Conservation (phyloP, 37 sponge, comb jelly and placozoan species). For the Agelas oroides region DNA sequence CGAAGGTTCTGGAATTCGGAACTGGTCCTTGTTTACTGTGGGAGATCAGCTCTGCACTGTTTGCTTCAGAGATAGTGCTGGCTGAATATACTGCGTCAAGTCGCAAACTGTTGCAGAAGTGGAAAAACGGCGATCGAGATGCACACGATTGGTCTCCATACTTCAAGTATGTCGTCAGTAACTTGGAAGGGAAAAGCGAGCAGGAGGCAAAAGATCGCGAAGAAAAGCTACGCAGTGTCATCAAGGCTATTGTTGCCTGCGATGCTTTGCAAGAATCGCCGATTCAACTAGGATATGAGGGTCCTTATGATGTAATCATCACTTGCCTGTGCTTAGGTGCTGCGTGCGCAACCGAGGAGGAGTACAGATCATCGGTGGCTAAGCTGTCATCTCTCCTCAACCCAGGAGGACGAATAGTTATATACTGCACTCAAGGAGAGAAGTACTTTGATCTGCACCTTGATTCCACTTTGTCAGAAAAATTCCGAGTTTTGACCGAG, state of each 20-base stretch:
- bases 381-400: too few relatives aligned
- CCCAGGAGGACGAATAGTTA: too few relatives aligned
- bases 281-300: constrained; percentile 16
- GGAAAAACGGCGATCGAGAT: background rate
- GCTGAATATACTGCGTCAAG: too few relatives aligned
- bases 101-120: background rate
- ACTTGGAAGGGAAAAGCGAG: background rate
- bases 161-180: constrained; percentile 7
- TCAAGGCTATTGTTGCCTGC: constrained; percentile 42
- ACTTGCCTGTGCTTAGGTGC: constrained; percentile 11
- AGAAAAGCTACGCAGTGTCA: background rate
- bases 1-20: constrained; percentile 1
- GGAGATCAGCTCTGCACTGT: background rate
- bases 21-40: background rate
- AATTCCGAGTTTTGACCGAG: too few relatives aligned
- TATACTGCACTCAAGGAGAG: too few relatives aligned
- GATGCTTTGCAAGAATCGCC: constrained; percentile 19
- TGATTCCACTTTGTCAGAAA: too few relatives aligned
- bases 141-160: constrained; percentile 9
- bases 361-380: too few relatives aligned
- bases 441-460: too few relatives aligned
- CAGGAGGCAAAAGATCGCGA: constrained; percentile 4
- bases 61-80: background rate
- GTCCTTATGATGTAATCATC: constrained; percentile 40
- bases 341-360: background rate